These are phyloP conservation scores for Rhizoglyphus robini DNA, from an alignment of 1,140 invertebrate genomes.

Conservation along the genomic window DNA sequence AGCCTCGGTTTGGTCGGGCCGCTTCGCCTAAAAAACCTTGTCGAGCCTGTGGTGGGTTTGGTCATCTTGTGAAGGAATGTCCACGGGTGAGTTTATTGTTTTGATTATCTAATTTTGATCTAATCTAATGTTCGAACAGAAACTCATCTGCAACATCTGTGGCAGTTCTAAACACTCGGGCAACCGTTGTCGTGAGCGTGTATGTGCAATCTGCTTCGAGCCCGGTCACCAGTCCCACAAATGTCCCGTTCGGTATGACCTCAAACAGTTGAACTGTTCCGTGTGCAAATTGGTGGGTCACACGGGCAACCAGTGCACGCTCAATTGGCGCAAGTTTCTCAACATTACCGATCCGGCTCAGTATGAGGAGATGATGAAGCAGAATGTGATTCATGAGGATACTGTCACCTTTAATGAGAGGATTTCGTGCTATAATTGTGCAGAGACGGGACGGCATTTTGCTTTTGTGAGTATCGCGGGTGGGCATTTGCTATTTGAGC, in stretches of 20 bases:
- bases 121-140: neutral
- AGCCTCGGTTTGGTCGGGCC: too few species aligned
- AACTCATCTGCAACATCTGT: neutral
- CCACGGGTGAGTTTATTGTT: neutral
- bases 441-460: neutral
- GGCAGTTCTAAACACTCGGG: neutral
- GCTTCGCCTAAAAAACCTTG: neutral
- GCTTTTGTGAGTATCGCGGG: neutral
- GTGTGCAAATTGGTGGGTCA: neutral
- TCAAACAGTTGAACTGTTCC: neutral
- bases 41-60: neutral
- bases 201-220: neutral
- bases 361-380: neutral
- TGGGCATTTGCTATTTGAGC: too few species aligned
- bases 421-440: neutral
- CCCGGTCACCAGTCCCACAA: neutral
- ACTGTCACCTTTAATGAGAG: neutral
- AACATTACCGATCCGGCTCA: neutral
- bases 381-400: neutral
- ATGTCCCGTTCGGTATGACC: neutral
- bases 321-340: neutral
- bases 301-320: neutral
- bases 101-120: neutral
- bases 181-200: neutral
- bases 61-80: conserved; percentile 7